Percentiles rank a stretch among this genome's conserved stretches.
These are phyloP conservation scores for Centruroides vittatus DNA, from an alignment of 1,140 invertebrate genomes.

Conservation along the genomic window DNA sequence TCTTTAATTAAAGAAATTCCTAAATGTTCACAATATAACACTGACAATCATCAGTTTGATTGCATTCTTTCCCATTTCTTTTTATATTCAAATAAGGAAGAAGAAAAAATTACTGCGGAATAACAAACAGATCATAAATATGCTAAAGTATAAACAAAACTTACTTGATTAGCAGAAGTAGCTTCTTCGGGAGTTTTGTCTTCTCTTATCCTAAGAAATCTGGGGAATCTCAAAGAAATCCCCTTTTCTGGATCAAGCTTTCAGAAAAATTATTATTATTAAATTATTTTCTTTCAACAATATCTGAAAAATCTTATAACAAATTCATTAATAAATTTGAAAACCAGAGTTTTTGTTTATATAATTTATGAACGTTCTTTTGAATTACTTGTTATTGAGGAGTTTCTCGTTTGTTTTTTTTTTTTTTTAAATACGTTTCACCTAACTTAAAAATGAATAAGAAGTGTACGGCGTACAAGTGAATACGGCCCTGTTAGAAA, in stretches of 20 bases:
- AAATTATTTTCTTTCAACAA: not conserved
- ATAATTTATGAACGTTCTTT: too few relatives aligned
- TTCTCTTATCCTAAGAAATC: constrained; percentile 80
- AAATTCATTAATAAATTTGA: too few relatives aligned
- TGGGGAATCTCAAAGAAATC: constrained; percentile 89
- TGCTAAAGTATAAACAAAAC: not conserved
- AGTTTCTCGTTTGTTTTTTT: too few relatives aligned
- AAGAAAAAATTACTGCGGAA: not conserved
- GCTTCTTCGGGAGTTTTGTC: constrained; percentile 89
- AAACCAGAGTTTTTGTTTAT: too few relatives aligned
- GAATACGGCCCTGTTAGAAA: too few relatives aligned
- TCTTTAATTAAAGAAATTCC: too few relatives aligned
- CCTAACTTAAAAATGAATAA: too few relatives aligned
- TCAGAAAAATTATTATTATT: constrained; percentile 11
- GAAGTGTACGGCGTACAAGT: too few relatives aligned
- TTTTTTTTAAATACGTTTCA: too few relatives aligned
- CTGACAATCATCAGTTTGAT: constrained; percentile 22
- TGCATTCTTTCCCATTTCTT: not conserved
- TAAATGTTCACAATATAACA: constrained; percentile 28
- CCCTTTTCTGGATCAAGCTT: constrained; percentile 80
- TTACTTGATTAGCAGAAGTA: constrained; percentile 73
- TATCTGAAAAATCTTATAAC: not conserved
- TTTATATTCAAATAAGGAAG: not conserved
- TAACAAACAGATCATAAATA: not conserved
- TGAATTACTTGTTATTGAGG: too few relatives aligned